Percentiles rank a stretch among this genome's conserved stretches.
phyloP scores from a whole-genome alignment of 2,113 vertebrate species.

The Ifrita kowaldi region DNA sequence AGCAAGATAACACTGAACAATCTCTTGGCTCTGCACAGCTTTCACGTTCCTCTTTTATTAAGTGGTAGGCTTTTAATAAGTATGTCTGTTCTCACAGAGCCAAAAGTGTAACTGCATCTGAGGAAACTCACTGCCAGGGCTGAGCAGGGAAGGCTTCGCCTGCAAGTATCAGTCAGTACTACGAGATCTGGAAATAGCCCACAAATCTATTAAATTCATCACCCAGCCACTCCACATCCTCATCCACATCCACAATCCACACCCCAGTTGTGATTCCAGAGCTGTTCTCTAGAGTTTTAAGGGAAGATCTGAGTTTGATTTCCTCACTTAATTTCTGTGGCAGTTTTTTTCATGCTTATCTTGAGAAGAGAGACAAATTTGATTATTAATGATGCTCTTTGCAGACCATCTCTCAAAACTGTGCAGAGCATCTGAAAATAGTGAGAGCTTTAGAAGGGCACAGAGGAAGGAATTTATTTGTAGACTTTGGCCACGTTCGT shows the following conservation, averaged over 20 bases:
- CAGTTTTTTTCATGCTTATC: background rate
- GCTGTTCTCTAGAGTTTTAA: background rate
- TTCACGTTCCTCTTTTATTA: background rate
- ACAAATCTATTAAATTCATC: background rate
- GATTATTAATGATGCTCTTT: background rate
- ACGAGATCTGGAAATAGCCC: background rate
- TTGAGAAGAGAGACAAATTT: background rate
- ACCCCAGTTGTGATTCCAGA: background rate
- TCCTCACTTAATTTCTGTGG: background rate
- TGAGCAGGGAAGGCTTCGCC: background rate
- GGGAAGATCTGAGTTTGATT: background rate
- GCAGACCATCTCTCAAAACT: background rate
- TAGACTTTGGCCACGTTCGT: background rate
- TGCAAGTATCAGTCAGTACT: background rate
- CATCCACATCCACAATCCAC: background rate
- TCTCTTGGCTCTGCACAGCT: background rate
- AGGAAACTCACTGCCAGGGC: background rate
- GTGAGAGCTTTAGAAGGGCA: background rate
- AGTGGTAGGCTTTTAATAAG: background rate
- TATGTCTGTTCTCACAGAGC: background rate
- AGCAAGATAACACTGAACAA: background rate
- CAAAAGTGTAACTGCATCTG: background rate
- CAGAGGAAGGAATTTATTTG: background rate
- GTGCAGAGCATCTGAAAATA: background rate
- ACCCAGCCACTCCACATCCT: background rate